A percentile compares a stretch with the other conserved stretches of the same genome.
These are phyloP conservation scores for Mayetiola destructor DNA, from an alignment of 2,888 invertebrate genomes.

Conservation along the genomic window DNA sequence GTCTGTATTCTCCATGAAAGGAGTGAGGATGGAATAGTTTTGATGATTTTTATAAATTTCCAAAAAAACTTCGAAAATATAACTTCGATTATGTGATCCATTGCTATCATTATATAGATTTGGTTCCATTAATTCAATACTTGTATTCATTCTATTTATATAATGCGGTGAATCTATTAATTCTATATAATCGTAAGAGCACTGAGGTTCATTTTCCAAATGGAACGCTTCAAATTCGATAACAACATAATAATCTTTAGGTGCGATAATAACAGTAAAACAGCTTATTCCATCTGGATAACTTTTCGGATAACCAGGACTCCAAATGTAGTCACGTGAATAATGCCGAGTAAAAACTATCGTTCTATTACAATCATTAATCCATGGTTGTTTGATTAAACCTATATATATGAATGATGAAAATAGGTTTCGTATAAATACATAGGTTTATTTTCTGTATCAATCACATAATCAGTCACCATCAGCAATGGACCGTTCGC, in stretches of 20 bases:
- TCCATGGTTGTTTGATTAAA: constrained; percentile 35
- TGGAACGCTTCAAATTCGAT: constrained; percentile 63
- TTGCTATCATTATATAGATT: background rate
- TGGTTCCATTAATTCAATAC: background rate
- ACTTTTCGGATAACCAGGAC: constrained; percentile 64
- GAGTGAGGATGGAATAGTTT: constrained; percentile 7
- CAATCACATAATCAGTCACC: constrained; percentile 35
- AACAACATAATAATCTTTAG: constrained; percentile 51
- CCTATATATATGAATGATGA: constrained; percentile 27
- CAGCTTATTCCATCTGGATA: constrained; percentile 68
- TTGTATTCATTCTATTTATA: background rate
- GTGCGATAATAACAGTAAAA: constrained; percentile 52
- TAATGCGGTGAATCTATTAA: constrained; percentile 38
- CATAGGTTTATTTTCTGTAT: no score
- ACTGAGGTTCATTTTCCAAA: constrained; percentile 64
- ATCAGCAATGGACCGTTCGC: constrained; percentile 51
- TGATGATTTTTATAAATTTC: constrained; percentile 8
- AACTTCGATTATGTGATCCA: background rate
- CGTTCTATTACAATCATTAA: constrained; percentile 51
- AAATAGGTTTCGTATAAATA: no score
- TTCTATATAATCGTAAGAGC: constrained; percentile 57
- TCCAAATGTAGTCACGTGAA: constrained; percentile 52
- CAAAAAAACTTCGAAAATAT: constrained; percentile 15
- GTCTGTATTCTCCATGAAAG: background rate
- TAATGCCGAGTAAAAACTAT: constrained; percentile 48